Percentiles rank a stretch among this genome's conserved stretches.
phyloP scores from a whole-genome alignment of 1,140 invertebrate genomes.

The Latrodectus geometricus region DNA sequence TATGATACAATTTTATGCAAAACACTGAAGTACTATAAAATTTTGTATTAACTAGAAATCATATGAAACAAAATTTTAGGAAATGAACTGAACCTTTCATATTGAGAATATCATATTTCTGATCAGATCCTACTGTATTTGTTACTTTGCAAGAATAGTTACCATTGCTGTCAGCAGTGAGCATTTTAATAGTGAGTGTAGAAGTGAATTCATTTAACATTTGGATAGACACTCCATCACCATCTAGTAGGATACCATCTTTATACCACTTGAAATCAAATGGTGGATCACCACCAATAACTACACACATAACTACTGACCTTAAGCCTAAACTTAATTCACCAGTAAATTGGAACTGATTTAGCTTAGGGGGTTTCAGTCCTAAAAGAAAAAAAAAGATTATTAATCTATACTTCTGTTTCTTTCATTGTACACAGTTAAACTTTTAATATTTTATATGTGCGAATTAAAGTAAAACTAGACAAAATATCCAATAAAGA shows the following conservation, averaged over 20 bases:
- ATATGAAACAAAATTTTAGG: not conserved
- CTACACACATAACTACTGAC: constrained; percentile 71
- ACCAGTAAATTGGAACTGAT: constrained; percentile 61
- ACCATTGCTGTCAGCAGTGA: constrained; percentile 61
- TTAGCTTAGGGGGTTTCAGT: constrained; percentile 41
- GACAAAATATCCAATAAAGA: too few species aligned
- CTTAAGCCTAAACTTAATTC: constrained; percentile 78
- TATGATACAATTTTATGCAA: too few species aligned
- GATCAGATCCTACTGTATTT: constrained; percentile 47
- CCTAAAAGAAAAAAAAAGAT: not conserved
- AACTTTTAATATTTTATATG: too few species aligned
- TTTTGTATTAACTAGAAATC: not conserved
- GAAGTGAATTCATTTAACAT: constrained; percentile 67
- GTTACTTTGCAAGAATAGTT: constrained; percentile 62
- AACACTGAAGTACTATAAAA: too few species aligned
- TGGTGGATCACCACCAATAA: constrained; percentile 63
- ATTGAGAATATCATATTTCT: constrained; percentile 4
- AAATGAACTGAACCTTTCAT: constrained; percentile 15
- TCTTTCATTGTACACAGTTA: too few species aligned
- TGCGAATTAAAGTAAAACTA: too few species aligned
- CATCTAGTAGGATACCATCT: not conserved
- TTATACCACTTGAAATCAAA: constrained; percentile 64
- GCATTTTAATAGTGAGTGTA: constrained; percentile 32
- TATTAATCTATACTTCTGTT: too few species aligned
- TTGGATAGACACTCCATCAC: not conserved